Percentiles rank a stretch among this genome's conserved stretches.
phyloP scores from a whole-genome alignment of 2,797 vertebrate species.

The Tauraco hartlaubi region DNA sequence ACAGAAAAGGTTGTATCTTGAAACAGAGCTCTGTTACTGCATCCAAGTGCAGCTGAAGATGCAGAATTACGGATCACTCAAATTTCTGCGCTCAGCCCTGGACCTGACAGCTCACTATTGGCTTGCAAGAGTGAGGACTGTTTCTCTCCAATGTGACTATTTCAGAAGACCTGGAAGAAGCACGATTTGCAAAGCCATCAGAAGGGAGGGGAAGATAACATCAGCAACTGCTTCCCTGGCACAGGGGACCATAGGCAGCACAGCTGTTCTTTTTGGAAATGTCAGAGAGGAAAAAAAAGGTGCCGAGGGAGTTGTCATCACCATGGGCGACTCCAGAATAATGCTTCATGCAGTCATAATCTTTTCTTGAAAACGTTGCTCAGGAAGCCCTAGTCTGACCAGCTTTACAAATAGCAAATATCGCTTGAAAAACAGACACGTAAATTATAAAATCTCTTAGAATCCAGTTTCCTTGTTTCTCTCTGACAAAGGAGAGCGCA shows the following conservation, averaged over 20 bases:
- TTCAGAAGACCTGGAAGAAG: neutral
- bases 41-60: neutral
- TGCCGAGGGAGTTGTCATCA: neutral
- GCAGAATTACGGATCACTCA: neutral
- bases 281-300: neutral
- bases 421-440: neutral
- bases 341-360: neutral
- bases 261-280: conserved; percentile 51
- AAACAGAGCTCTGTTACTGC: neutral
- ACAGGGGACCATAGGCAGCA: neutral
- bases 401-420: neutral
- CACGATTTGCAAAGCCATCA: neutral
- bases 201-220: neutral
- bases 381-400: neutral
- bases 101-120: neutral
- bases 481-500: neutral
- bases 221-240: neutral
- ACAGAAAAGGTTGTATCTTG: neutral
- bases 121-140: neutral
- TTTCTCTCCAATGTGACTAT: neutral
- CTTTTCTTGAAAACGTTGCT: neutral
- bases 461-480: neutral
- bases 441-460: neutral
- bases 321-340: neutral
- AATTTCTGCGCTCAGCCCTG: neutral